phyloP scores from a whole-genome alignment of 2,888 invertebrate genomes.

The Dynastes grantii region DNA sequence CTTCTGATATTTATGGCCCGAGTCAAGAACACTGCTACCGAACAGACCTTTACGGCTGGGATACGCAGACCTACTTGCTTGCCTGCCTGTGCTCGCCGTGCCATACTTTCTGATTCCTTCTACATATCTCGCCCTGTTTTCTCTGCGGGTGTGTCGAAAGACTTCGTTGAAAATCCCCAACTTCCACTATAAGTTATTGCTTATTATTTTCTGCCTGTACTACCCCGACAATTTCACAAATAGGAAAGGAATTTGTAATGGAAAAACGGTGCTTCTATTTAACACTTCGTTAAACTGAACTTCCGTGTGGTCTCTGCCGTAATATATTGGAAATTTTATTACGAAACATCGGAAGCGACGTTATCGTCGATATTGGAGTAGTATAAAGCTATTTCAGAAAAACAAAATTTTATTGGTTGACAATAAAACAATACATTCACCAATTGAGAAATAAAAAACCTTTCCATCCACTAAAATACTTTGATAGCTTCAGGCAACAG shows the following conservation, averaged over 20 bases:
- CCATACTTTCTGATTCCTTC: slow-evolving; percentile 49
- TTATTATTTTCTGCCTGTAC: slow-evolving; percentile 48
- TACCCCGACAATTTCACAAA: slow-evolving; percentile 41
- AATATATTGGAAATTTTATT: slow-evolving; percentile 11
- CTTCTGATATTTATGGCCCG: slow-evolving; percentile 58
- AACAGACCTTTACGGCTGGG: slow-evolving; percentile 54
- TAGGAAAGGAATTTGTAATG: slow-evolving; percentile 42
- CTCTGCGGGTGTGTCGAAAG: slow-evolving; percentile 41
- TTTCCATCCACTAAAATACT: too few relatives aligned
- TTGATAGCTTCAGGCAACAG: too few relatives aligned
- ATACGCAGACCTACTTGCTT: slow-evolving; percentile 52
- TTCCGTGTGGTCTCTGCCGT: neutral
- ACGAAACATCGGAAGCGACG: slow-evolving; percentile 1
- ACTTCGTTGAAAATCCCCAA: slow-evolving; percentile 41
- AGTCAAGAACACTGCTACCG: slow-evolving; percentile 59
- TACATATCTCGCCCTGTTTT: slow-evolving; percentile 34
- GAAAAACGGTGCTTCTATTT: slow-evolving; percentile 41
- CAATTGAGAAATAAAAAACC: neutral
- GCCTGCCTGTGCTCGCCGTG: slow-evolving; percentile 50
- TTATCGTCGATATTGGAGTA: neutral
- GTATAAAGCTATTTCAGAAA: neutral
- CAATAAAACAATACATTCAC: neutral
- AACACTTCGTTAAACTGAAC: slow-evolving; percentile 40
- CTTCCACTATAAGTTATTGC: slow-evolving; percentile 50
- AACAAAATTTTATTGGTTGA: neutral